Percentiles rank a stretch among this genome's conserved stretches.
These are phyloP conservation scores for Ammodytes marinus DNA, from an alignment of 2,113 vertebrate genomes.

Conservation along the genomic window DNA sequence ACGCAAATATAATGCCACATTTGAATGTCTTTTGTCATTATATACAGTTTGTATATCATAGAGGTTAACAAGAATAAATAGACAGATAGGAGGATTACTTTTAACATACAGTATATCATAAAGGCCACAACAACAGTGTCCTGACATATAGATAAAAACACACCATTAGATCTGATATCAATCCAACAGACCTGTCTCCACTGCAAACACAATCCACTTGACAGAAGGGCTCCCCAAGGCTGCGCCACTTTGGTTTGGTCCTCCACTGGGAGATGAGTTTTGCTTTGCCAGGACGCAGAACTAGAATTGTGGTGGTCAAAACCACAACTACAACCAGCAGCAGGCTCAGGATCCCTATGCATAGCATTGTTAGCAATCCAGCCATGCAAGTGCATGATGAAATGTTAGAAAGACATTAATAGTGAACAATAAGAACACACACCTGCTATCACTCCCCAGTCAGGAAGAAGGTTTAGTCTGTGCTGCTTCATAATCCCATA, in stretches of 20 bases:
- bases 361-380: neutral
- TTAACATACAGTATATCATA: neutral
- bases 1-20: conserved; percentile 23
- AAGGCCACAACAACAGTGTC: neutral
- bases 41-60: neutral
- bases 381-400: neutral
- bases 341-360: conserved; percentile 81
- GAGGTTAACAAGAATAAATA: neutral
- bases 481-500: conserved; percentile 84
- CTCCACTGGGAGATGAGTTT: conserved; percentile 76
- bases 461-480: conserved; percentile 86
- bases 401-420: neutral
- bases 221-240: conserved; percentile 85
- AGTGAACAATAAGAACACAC: neutral
- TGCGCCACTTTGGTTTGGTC: conserved; percentile 90
- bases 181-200: conserved; percentile 80
- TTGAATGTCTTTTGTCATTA: neutral
- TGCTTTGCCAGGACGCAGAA: conserved; percentile 83
- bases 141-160: neutral
- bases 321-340: conserved; percentile 82
- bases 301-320: conserved; percentile 85
- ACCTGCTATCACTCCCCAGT: conserved; percentile 91
- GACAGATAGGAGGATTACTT: neutral
- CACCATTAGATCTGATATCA: neutral
- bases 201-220: conserved; percentile 81